A percentile compares a stretch with the other conserved stretches of the same genome.
These are phyloP conservation scores for Rhorus exstirpatorius DNA, from an alignment of 2,888 invertebrate species.

Conservation along the genomic window DNA sequence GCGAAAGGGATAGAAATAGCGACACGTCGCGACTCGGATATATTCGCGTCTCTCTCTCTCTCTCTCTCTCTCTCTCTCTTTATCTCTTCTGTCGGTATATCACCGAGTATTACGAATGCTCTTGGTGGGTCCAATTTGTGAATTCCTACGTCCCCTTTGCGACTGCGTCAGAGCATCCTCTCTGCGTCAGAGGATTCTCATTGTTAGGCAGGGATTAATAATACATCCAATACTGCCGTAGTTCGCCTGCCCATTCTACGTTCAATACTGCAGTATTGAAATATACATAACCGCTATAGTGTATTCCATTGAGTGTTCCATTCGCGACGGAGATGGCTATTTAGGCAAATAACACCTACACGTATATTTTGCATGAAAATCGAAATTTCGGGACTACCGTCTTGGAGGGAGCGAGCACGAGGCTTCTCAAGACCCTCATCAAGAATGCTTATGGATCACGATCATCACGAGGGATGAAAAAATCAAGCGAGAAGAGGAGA, in stretches of 20 bases:
- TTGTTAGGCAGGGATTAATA: constrained; percentile 80
- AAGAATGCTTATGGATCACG: constrained; percentile 28
- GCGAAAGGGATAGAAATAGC: constrained; percentile 54
- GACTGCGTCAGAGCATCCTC: constrained; percentile 65
- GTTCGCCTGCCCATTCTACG: constrained; percentile 36
- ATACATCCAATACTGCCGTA: constrained; percentile 75
- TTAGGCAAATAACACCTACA: constrained; percentile 43
- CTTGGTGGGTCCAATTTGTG: constrained; percentile 76
- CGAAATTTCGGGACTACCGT: constrained; percentile 15
- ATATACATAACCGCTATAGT: constrained; percentile 37
- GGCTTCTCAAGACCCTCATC: constrained; percentile 8
- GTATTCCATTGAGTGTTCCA: constrained; percentile 20
- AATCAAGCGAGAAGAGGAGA: not conserved
- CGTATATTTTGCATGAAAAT: constrained; percentile 8
- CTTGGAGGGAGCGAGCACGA: constrained; percentile 4
- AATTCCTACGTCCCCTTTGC: constrained; percentile 74
- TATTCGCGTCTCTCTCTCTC: constrained; percentile 39
- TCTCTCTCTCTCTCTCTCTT: constrained; percentile 22
- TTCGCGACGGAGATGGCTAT: constrained; percentile 42
- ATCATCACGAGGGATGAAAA: constrained; percentile 24
- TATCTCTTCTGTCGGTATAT: constrained; percentile 46
- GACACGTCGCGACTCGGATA: constrained; percentile 58
- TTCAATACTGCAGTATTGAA: constrained; percentile 61
- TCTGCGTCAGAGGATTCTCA: constrained; percentile 71
- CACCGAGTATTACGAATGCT: constrained; percentile 75